Conservation (phyloP, 2,888 invertebrate genomes). For the Anorthoa munda region DNA sequence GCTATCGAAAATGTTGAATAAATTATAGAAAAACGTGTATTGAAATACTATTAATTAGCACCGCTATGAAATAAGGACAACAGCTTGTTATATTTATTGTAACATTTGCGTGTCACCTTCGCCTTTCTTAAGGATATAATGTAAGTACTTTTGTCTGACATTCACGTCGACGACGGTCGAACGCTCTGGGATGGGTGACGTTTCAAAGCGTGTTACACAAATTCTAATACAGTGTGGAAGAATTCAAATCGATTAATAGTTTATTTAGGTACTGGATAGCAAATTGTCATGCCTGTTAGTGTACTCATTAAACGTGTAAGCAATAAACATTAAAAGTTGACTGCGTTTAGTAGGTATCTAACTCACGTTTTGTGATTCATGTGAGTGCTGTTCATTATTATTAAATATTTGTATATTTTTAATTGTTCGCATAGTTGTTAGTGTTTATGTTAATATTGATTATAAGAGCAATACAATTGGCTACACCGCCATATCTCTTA, state of each 20-base stretch:
- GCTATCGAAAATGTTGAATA: conserved; percentile 51
- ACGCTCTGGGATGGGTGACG: conserved; percentile 75
- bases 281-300: conserved; percentile 29
- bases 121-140: conserved; percentile 51
- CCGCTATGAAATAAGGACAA: conserved; percentile 63
- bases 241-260: conserved; percentile 56
- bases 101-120: conserved; percentile 36
- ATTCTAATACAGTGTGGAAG: conserved; percentile 53
- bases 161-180: conserved; percentile 59
- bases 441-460: conserved; percentile 26
- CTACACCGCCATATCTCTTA: background rate
- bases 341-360: conserved; percentile 1
- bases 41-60: conserved; percentile 23
- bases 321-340: conserved; percentile 16
- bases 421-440: conserved; percentile 31
- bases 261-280: conserved; percentile 48
- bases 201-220: conserved; percentile 70
- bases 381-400: conserved; percentile 23
- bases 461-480: conserved; percentile 14
- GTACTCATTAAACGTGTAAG: conserved; percentile 23
- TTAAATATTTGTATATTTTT: conserved; percentile 39
- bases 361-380: conserved; percentile 28
- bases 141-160: conserved; percentile 69
- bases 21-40: conserved; percentile 49
- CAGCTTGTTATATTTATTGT: conserved; percentile 39